Base-by-base conservation (phyloP, 30 jellyfish, hydroid and myxozoan species). In the Cassiopea andromeda region DNA sequence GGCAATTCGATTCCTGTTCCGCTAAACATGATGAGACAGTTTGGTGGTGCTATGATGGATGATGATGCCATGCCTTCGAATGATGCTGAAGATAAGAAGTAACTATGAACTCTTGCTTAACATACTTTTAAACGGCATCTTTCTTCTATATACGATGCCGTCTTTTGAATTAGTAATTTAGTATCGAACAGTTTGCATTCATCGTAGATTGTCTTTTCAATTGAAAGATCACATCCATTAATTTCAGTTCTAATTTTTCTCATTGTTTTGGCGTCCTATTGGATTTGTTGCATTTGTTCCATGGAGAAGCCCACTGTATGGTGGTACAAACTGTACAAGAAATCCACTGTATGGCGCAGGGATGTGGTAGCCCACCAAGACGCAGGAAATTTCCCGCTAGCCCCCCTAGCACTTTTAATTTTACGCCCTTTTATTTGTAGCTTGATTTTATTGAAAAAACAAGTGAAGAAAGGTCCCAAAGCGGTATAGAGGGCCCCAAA, bases 1-100 rank as follows among this genome's bases (percentile, higher is more conserved):
- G 92, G 92, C 49, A 78, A 71, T 82, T 77, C 97, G 58, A 74
- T 91, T 3, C 97, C 97, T 2, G 94, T 91, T 15, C 93, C 97
- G 9, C 69, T 91, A 77, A 91, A 86, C 81, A 84, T 91, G 97
- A 84, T 91, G 17, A 92, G 97, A 17, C 97, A 91, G 66, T 83
- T 91, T 60, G 97, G 90, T 13, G 86, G 94, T 49, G 94, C 84
- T 13, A 84, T 85, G 72, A 71, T 74, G 13, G 72, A 64, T 59
- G 87, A 91, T 71, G 97, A 84, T 49, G 97, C 79, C 7, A 88
- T 80, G 91, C 87, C 91, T 18, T 14, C 92, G 44, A 81, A 45
- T 27, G 91, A 59, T 15, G 73, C 85, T n/a, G 92, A 50, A 27
- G 85, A 72, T 48, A 44, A 84, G 5, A 50, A 69, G 12, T 68